Conservation (phyloP, 2,888 invertebrate species). For the Diarsia brunnea region DNA sequence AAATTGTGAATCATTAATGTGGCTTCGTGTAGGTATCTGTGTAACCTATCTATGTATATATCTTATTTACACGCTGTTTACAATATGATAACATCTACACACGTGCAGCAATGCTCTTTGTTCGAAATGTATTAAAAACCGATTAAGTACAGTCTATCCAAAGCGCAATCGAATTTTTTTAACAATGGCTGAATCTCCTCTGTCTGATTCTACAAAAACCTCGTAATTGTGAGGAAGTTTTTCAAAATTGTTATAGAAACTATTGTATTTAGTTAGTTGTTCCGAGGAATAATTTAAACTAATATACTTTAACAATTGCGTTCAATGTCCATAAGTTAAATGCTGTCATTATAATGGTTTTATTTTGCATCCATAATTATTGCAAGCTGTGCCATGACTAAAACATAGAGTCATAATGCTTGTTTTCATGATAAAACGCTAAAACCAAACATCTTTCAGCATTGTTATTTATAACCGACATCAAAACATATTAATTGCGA, state of each 20-base stretch:
- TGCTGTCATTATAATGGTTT: not conserved
- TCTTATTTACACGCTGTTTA: constrained; percentile 6
- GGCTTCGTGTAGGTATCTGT: not conserved
- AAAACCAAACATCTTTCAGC: not conserved
- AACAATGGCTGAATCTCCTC: not conserved
- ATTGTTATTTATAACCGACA: not conserved
- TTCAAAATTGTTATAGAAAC: not conserved
- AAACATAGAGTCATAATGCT: not conserved
- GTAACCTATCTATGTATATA: not conserved
- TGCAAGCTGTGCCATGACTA: not conserved
- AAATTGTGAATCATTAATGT: constrained; percentile 20
- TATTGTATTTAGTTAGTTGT: not conserved
- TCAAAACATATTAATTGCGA: not conserved
- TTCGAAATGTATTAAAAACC: constrained; percentile 9
- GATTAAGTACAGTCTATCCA: not conserved
- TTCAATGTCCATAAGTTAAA: constrained; percentile 8
- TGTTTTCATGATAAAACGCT: not conserved
- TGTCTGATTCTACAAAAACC: not conserved
- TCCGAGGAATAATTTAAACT: not conserved
- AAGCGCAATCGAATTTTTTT: not conserved
- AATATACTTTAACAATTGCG: not conserved
- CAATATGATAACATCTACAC: constrained; percentile 23
- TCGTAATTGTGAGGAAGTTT: not conserved
- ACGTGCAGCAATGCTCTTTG: constrained; percentile 45
- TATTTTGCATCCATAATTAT: not conserved